These are phyloP conservation scores for Passer montanus DNA, from an alignment of 2,113 vertebrate species.

Conservation along the genomic window DNA sequence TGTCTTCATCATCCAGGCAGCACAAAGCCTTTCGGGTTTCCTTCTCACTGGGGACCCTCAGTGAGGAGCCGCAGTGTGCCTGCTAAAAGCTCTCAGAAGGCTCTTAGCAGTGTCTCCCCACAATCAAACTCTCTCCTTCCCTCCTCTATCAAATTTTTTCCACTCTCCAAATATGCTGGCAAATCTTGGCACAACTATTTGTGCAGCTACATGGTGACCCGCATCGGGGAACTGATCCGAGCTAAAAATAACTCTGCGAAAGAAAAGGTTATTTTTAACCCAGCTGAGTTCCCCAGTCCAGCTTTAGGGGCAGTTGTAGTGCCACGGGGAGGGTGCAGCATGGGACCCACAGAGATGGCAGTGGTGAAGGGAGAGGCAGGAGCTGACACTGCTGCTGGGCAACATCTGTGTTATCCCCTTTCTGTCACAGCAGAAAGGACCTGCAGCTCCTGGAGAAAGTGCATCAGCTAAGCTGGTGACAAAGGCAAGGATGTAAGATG, in stretches of 20 bases:
- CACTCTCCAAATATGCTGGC: not conserved
- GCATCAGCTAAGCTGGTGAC: not conserved
- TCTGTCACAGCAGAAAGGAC: not conserved
- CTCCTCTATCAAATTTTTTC: not conserved
- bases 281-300: not conserved
- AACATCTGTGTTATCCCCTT: not conserved
- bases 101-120: not conserved
- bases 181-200: not conserved
- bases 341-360: not conserved
- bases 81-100: not conserved
- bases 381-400: not conserved
- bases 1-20: not conserved
- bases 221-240: not conserved
- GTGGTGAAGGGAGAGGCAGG: not conserved
- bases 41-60: not conserved
- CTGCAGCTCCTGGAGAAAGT: not conserved
- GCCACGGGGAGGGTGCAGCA: not conserved
- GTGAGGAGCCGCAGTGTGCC: not conserved
- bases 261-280: conserved; percentile 35
- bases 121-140: not conserved
- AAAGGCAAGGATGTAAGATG: not conserved
- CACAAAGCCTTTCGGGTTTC: fast-evolving
- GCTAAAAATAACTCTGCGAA: not conserved
- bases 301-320: not conserved
- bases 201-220: not conserved